Conservation (phyloP, 2,888 invertebrate species). For the Idaea dimidiata region DNA sequence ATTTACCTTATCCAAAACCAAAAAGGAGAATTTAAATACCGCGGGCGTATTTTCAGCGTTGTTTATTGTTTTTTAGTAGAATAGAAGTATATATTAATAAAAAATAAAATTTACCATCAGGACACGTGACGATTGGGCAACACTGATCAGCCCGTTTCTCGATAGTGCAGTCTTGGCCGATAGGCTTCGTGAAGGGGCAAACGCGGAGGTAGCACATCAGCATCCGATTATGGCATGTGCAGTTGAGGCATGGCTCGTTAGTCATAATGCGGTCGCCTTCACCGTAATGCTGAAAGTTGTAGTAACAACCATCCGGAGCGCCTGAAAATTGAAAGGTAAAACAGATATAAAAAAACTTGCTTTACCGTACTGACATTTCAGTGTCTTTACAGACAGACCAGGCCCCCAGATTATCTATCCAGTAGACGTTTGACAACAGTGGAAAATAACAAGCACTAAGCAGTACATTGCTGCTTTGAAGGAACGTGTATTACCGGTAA, state of each 20-base stretch:
- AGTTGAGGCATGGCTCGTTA: constrained; percentile 97
- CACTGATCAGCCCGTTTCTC: constrained; percentile 96
- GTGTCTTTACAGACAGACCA: too few species aligned
- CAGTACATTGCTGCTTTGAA: too few species aligned
- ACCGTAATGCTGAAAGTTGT: constrained; percentile 95
- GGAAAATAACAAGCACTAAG: too few species aligned
- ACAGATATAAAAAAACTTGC: neutral
- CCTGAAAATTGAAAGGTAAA: constrained; percentile 60
- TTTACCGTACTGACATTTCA: too few species aligned
- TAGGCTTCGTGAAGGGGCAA: constrained; percentile 95
- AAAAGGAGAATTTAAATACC: neutral
- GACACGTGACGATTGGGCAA: constrained; percentile 95
- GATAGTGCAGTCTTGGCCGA: constrained; percentile 94
- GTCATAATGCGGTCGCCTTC: constrained; percentile 96
- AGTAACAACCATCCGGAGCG: constrained; percentile 89
- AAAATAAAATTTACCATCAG: constrained; percentile 85
- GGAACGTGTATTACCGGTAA: too few species aligned
- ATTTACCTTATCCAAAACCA: too few species aligned
- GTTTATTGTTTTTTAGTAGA: neutral
- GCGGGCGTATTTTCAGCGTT: too few species aligned
- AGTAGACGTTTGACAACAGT: too few species aligned
- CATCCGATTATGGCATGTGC: constrained; percentile 97
- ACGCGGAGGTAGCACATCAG: constrained; percentile 96
- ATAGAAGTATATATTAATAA: neutral
- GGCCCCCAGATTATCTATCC: too few species aligned